Evolutionary conservation across 64 coral and sea anemone genomes (phyloP).

Genomic region (Cladopsammia gracilis): DNA sequence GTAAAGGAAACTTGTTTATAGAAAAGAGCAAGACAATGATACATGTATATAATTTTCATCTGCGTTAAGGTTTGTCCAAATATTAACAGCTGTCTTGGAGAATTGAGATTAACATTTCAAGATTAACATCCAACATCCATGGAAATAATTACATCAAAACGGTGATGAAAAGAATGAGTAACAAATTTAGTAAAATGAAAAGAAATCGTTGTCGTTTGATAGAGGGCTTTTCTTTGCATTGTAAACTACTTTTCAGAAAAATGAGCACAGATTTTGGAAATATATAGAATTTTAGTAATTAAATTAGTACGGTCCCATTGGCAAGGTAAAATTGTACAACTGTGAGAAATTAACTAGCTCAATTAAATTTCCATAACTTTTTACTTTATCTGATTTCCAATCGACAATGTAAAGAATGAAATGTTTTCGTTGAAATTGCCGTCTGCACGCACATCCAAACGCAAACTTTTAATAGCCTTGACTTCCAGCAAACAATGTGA

Average conservation of each 20-base stretch:
- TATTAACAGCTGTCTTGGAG: neutral
- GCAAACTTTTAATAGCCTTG: too few species aligned
- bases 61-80: neutral
- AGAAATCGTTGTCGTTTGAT: neutral
- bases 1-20: neutral
- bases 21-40: neutral
- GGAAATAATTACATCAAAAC: neutral
- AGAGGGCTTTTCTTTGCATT: too few species aligned
- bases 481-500: too few species aligned
- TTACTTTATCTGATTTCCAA: neutral
- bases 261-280: too few species aligned
- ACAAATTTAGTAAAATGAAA: neutral
- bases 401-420: neutral
- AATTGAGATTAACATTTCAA: slow-evolving; percentile 1
- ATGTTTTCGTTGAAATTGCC: neutral
- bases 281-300: too few species aligned
- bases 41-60: neutral
- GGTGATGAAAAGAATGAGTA: neutral
- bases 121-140: neutral
- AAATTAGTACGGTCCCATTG: too few species aligned
- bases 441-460: too few species aligned
- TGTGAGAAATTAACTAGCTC: too few species aligned
- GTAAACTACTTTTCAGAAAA: too few species aligned
- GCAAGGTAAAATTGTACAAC: too few species aligned
- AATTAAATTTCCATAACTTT: neutral